Base-by-base conservation (phyloP, 2,797 vertebrate species). In the Gymnoscopelus braueri region DNA sequence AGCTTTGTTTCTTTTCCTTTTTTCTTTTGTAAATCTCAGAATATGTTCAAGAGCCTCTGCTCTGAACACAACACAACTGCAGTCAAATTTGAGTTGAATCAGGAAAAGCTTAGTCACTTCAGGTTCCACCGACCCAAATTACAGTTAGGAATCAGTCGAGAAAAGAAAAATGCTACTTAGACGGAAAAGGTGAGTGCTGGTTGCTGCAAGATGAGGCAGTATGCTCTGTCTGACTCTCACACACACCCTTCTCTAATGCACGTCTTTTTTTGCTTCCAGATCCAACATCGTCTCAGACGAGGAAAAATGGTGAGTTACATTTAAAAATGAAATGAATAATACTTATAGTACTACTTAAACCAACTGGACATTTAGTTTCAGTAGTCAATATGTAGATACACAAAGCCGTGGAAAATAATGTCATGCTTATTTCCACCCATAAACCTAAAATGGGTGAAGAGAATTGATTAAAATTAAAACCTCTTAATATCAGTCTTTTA, bases 221-320 rank as follows among this genome's bases (percentile, higher is more conserved):
- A 1, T 67, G 35, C 5, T 24, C 67, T 61, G 44, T 15, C 29
- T 12, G 8, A 39, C 29, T 19, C 9, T 69, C 24, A 14, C 15
- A 47, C 9, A 24, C 3, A 67, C 69, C n/a, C n/a, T 52, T 85
- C 32, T 86, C 71, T 63, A 23, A 26, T 73, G n/a, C 2, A 49
- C 67, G 13, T 10, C 23, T 64, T 50, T 74, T 56, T 78, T 84
- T 57, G 80, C 50, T 90, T 92, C 69, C 86, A 94, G 94, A 76
- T 90, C 84, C 2, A 72, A 89, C 1, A 83, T 93, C 7, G 90
- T 92, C 71, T 58, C 88, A 0, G 94, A 94, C 6, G 94, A 94
- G 61, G 94, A 95, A 15, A 95, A 94, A 90, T 92, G 90, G 94
- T 95, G 62, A 93, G 92, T 91, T 35, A 4, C 48, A 5, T 64